Evolutionary conservation across 2,888 invertebrate species (phyloP).

Genomic region (Dastarcus helophoroides): DNA sequence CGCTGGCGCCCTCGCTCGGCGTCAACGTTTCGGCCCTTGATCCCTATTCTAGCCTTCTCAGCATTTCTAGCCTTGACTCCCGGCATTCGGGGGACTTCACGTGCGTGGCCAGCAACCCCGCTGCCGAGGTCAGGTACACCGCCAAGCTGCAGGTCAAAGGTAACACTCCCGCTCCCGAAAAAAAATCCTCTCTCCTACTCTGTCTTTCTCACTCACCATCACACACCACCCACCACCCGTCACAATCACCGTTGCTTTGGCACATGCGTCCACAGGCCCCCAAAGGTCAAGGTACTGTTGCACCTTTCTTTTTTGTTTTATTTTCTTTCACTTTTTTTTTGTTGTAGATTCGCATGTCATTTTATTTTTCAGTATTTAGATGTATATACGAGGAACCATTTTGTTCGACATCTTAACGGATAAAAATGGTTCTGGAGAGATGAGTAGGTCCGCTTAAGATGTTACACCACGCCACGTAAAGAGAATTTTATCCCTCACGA

Average conservation of each 20-base stretch:
- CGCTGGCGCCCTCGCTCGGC: constrained; percentile 51
- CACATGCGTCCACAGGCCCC: constrained; percentile 47
- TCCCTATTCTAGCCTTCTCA: constrained; percentile 65
- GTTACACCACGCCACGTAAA: constrained; percentile 19
- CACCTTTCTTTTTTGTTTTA: constrained; percentile 46
- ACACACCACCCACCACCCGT: constrained; percentile 21
- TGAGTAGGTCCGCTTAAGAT: constrained; percentile 22
- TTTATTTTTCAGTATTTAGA: constrained; percentile 12
- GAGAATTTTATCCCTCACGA: constrained; percentile 28
- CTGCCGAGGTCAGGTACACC: constrained; percentile 67
- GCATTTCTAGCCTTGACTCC: constrained; percentile 64
- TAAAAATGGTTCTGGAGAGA: constrained; percentile 13
- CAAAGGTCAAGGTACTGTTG: constrained; percentile 54
- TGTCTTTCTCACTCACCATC: constrained; percentile 12
- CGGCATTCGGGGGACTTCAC: constrained; percentile 67
- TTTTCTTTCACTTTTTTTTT: constrained; percentile 16
- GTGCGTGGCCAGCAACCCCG: constrained; percentile 68
- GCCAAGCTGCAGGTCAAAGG: constrained; percentile 73
- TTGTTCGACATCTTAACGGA: too few relatives aligned
- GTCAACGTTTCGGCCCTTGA: constrained; percentile 63
- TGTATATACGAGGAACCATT: constrained; percentile 6
- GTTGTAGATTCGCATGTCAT: constrained; percentile 12
- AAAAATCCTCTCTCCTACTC: constrained; percentile 28
- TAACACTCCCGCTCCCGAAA: constrained; percentile 51
- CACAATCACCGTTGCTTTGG: constrained; percentile 42